Conservation (phyloP, 2,797 vertebrate genomes). For the Onychomys torridus region DNA sequence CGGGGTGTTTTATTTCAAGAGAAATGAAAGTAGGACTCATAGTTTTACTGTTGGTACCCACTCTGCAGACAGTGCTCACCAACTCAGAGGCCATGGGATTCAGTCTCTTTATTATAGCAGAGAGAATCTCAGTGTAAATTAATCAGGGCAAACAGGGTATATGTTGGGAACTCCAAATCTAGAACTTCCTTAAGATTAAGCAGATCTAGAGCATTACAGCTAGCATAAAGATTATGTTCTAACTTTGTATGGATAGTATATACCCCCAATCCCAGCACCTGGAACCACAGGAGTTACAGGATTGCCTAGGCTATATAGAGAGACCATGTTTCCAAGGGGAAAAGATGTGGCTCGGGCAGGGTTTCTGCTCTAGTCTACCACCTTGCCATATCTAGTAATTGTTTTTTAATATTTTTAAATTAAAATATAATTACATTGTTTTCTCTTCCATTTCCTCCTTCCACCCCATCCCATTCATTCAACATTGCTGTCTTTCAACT, state of each 20-base stretch:
- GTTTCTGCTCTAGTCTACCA: neutral
- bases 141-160: too few species aligned
- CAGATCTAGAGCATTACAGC: neutral
- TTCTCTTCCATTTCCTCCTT: neutral
- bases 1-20: neutral
- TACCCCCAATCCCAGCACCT: neutral
- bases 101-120: neutral
- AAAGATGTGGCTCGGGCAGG: neutral
- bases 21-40: neutral
- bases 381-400: neutral
- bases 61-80: fast-evolving
- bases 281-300: neutral
- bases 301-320: neutral
- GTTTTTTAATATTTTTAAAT: neutral
- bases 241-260: neutral
- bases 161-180: neutral
- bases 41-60: neutral
- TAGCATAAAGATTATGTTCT: neutral
- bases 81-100: too few species aligned
- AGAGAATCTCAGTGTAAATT: neutral
- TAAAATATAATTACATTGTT: neutral
- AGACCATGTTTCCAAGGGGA: neutral
- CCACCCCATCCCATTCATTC: too few species aligned
- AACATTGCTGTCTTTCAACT: neutral
- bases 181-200: neutral